Evolutionary conservation across 2,797 vertebrate species (phyloP).

Genomic region (Hyperoplus immaculatus): DNA sequence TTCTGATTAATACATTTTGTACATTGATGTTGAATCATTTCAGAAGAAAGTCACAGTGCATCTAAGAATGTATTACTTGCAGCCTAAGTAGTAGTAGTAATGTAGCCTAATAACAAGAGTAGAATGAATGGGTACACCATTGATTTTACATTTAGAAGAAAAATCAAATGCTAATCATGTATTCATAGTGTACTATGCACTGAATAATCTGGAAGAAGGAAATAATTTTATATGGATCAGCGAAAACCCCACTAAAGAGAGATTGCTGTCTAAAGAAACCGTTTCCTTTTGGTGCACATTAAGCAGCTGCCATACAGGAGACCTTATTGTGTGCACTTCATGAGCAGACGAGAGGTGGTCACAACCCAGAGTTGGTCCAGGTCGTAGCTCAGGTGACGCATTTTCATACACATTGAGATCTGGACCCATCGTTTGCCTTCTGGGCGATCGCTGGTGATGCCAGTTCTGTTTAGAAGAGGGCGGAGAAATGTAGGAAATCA

Average conservation of each 20-base stretch:
- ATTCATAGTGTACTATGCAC: too few relatives aligned
- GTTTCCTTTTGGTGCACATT: not conserved
- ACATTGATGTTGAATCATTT: too few relatives aligned
- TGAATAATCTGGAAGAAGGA: too few relatives aligned
- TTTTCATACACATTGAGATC: not conserved
- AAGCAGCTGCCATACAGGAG: not conserved
- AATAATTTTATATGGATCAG: not conserved
- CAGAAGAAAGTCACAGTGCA: not conserved
- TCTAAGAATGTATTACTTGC: not conserved
- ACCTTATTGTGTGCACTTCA: not conserved
- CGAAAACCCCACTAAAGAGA: not conserved
- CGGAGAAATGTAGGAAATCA: not conserved
- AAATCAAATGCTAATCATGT: too few relatives aligned
- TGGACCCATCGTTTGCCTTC: accelerated
- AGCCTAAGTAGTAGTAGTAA: too few relatives aligned
- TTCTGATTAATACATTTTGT: too few relatives aligned
- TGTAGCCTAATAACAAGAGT: too few relatives aligned
- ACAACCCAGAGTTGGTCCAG: constrained; percentile 19
- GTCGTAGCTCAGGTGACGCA: constrained; percentile 25
- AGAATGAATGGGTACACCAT: too few relatives aligned
- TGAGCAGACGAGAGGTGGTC: not conserved
- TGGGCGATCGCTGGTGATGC: accelerated
- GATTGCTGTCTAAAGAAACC: not conserved
- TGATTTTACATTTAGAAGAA: too few relatives aligned
- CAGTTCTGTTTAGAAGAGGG: constrained; percentile 5